Percentiles rank a stretch among this genome's conserved stretches.
Evolutionary conservation across 2,888 invertebrate species (phyloP).

Genomic region (Sinotaia quadrata): DNA sequence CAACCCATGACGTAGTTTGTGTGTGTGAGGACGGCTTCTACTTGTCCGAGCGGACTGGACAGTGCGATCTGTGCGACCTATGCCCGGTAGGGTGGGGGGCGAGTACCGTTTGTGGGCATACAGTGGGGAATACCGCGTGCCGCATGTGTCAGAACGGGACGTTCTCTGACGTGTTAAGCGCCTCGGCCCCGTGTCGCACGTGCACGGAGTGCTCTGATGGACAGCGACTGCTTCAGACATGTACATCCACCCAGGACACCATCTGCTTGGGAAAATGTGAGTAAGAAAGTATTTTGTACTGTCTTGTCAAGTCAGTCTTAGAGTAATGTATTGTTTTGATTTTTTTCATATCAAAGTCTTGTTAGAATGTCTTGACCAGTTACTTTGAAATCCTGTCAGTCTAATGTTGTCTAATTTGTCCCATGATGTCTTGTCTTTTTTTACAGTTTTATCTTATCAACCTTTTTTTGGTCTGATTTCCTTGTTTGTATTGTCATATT

Average conservation of each 20-base stretch:
- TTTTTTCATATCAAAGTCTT: no score
- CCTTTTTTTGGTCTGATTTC: no score
- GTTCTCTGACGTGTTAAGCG: constrained; percentile 60
- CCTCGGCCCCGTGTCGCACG: constrained; percentile 52
- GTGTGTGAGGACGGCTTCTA: constrained; percentile 62
- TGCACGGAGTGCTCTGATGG: constrained; percentile 59
- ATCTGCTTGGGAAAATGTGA: constrained; percentile 64
- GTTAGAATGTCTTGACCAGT: no score
- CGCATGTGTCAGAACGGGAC: constrained; percentile 60
- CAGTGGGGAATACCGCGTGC: constrained; percentile 59
- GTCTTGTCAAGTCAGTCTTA: no score
- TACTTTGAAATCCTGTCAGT: no score
- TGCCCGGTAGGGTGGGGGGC: constrained; percentile 64
- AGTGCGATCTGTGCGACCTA: constrained; percentile 58
- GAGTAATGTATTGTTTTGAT: no score
- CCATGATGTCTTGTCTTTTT: no score
- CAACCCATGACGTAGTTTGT: constrained; percentile 64
- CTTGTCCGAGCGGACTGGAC: constrained; percentile 41
- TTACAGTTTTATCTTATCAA: no score
- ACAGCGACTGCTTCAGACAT: constrained; percentile 59
- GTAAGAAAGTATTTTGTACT: background rate
- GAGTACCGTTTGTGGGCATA: constrained; percentile 47
- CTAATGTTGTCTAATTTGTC: no score
- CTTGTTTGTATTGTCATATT: no score
- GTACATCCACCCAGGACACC: constrained; percentile 64